Base-by-base conservation (phyloP, 2,113 vertebrate genomes). In the Podarcis raffonei region DNA sequence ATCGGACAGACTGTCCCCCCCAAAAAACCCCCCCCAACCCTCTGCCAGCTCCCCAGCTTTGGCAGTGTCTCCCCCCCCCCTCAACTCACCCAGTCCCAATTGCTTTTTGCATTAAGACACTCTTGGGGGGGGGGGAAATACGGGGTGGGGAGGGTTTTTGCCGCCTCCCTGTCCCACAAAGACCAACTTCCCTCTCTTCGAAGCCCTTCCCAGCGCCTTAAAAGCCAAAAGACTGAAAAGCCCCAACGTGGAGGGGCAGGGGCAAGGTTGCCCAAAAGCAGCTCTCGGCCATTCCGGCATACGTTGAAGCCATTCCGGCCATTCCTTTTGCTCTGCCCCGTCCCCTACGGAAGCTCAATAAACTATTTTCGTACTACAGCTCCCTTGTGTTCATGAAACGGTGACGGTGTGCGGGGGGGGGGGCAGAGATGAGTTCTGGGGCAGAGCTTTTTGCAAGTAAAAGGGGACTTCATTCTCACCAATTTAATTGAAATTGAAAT, bases 341-440 rank as follows among this genome's bases (percentile, higher is more conserved):
- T 76, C 71, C 48, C 62, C n/a, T 0, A 23, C 25, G 48, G 87
- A 89, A 39, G 30, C 30, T 81, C 79, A 90, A 90, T 86, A 90
- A 90, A 90, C 78, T 82, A 90, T 90, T 90, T 90, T 90, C 57
- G 57, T 90, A 82, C 23, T 66, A 57, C 42, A 68, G 27, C 59
- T 32, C 59, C 48, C 18, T 13, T 2, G 69, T 32, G 7, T 82
- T 66, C 27, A 1, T 75, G 62, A 39, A 48, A 62, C 13, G 32
- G 66, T 6, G 39, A 6, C 22, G 3, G 59, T 18, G 59, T 18
- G 1, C n/a, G n/a, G n/a, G n/a, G n/a, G 5, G 2, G 5, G 2
- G 66, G n/a, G 13, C 6, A 2, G 48, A 11, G 48, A 62, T 62
- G 59, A 20, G 18, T 15, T 62, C 3, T 35, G 27, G 59, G 35